A percentile compares a stretch with the other conserved stretches of the same genome.
Conservation (phyloP, 2,797 vertebrate genomes). For the Sebastes steindachneri region DNA sequence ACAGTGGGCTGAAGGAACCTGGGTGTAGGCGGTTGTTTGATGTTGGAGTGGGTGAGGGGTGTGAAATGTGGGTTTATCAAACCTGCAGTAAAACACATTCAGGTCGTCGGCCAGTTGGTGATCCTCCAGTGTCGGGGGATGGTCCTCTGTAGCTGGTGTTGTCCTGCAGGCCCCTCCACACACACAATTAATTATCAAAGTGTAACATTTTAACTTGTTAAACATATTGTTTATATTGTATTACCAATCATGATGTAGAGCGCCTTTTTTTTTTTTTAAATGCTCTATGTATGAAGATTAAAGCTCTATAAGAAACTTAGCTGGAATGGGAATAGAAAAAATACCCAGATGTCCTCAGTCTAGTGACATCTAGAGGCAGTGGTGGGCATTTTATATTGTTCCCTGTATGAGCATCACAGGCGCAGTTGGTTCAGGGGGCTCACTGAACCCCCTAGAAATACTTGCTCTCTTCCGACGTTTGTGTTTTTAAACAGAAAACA, state of each 20-base stretch:
- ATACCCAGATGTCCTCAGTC: background rate
- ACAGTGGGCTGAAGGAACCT: too few relatives aligned
- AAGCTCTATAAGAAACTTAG: background rate
- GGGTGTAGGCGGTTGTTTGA: background rate
- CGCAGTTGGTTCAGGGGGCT: too few relatives aligned
- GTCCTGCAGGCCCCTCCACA: background rate
- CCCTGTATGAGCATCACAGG: background rate
- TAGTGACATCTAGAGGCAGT: constrained; percentile 45
- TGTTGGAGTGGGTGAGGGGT: background rate
- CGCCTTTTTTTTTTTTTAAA: background rate
- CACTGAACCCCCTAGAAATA: too few relatives aligned
- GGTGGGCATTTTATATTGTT: background rate
- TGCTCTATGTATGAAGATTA: background rate
- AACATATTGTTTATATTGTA: background rate
- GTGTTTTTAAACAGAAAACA: too few relatives aligned
- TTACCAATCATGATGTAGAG: background rate
- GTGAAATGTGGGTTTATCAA: background rate
- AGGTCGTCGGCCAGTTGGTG: background rate
- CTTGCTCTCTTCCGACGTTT: too few relatives aligned
- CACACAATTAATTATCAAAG: too few relatives aligned
- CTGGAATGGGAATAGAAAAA: background rate
- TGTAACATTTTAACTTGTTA: too few relatives aligned
- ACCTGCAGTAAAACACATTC: background rate
- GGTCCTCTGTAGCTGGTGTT: background rate
- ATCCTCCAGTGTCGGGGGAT: background rate